Conservation (phyloP, 2,113 vertebrate species). For the Tetrax tetrax region DNA sequence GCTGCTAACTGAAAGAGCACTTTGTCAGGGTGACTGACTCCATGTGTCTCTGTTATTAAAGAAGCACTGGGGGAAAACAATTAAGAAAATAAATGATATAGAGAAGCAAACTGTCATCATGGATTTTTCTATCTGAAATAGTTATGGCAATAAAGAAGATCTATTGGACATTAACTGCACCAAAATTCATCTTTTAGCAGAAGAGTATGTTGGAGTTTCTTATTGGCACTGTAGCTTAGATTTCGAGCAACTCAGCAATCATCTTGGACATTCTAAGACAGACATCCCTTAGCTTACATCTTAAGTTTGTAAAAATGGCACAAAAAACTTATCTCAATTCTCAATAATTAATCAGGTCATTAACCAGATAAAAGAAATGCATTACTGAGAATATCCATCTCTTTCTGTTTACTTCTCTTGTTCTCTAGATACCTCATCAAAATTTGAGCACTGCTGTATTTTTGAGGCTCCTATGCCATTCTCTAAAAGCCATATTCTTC, state of each 20-base stretch:
- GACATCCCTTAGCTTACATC: neutral
- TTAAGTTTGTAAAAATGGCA: neutral
- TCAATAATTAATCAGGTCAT: neutral
- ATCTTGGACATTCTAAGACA: neutral
- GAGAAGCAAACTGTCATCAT: neutral
- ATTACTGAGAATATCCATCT: neutral
- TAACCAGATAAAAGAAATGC: neutral
- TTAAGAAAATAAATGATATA: neutral
- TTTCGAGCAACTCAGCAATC: neutral
- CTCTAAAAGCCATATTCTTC: neutral
- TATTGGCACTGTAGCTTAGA: neutral
- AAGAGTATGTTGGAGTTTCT: neutral
- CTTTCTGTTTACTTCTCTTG: neutral
- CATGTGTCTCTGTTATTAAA: neutral
- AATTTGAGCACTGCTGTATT: neutral
- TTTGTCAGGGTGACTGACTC: neutral
- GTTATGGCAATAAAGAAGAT: neutral
- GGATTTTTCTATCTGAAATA: slow-evolving; percentile 7
- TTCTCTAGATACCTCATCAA: neutral
- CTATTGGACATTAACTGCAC: neutral
- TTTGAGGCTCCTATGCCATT: neutral
- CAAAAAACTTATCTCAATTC: neutral
- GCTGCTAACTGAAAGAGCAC: neutral
- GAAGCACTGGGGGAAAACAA: neutral
- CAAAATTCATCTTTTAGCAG: neutral